phyloP scores from a whole-genome alignment of 1,140 invertebrate genomes.

The Marisa cornuarietis region DNA sequence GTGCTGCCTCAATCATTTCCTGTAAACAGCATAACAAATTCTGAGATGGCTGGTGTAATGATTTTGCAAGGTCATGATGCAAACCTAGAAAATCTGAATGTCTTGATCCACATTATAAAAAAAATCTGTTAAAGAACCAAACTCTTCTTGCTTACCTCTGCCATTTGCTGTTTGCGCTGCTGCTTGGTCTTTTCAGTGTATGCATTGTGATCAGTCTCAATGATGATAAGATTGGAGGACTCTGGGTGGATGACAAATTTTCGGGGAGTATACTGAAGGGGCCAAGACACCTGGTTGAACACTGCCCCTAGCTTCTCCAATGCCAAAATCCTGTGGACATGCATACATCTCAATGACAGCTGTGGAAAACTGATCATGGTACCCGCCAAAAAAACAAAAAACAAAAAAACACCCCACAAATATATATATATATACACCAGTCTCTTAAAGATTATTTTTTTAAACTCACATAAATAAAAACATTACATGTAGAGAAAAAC shows the following conservation, averaged over 20 bases:
- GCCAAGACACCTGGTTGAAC: constrained; percentile 89
- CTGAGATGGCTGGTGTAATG: background rate
- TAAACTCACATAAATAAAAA: too few species aligned
- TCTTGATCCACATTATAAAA: too few species aligned
- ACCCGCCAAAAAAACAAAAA: too few species aligned
- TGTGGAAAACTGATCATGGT: too few species aligned
- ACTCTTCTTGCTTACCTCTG: constrained; percentile 68
- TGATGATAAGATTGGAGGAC: constrained; percentile 85
- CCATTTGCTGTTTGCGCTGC: constrained; percentile 83
- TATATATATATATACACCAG: too few species aligned
- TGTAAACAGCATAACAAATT: constrained; percentile 30
- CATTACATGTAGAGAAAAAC: too few species aligned
- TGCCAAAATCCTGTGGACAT: constrained; percentile 81
- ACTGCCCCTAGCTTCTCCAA: constrained; percentile 98
- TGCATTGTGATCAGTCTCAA: constrained; percentile 98
- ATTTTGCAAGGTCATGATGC: too few species aligned
- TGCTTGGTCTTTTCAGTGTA: constrained; percentile 98
- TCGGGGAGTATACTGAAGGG: constrained; percentile 94
- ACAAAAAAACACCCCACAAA: too few species aligned
- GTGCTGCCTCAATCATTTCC: constrained; percentile 97
- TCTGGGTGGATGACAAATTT: constrained; percentile 95
- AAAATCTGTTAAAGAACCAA: too few species aligned
- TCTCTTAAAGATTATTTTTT: too few species aligned
- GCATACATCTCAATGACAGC: background rate
- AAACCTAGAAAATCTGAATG: too few species aligned